These are phyloP conservation scores for Tetraodon nigroviridis DNA, from an alignment of 2,113 vertebrate species.

Conservation along the genomic window DNA sequence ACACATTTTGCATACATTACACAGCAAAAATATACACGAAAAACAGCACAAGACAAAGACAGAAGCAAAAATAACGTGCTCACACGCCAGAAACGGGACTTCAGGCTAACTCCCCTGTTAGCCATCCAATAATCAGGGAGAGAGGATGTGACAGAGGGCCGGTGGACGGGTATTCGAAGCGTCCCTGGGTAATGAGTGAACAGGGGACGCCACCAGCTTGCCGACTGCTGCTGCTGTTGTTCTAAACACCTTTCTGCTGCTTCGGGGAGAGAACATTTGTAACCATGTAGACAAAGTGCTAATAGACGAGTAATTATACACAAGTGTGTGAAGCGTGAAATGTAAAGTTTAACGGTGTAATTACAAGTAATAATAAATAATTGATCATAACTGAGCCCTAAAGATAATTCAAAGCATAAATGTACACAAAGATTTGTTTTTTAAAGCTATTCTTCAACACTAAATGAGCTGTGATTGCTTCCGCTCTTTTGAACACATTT, in stretches of 20 bases:
- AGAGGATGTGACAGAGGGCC: slow-evolving; percentile 30
- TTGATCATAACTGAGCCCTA: neutral
- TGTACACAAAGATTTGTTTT: too few relatives aligned
- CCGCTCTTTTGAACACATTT: too few relatives aligned
- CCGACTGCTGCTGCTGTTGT: slow-evolving; percentile 56
- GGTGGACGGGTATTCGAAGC: slow-evolving; percentile 47
- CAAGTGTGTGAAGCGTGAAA: slow-evolving; percentile 5
- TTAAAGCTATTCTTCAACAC: too few relatives aligned
- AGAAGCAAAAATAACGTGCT: slow-evolving; percentile 10
- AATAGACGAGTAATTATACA: slow-evolving; percentile 44
- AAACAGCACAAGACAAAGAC: slow-evolving; percentile 24
- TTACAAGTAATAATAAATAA: neutral
- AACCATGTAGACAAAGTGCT: slow-evolving; percentile 25
- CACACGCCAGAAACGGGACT: neutral
- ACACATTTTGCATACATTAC: neutral
- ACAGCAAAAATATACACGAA: neutral
- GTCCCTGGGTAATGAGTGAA: slow-evolving; percentile 56
- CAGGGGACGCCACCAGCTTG: slow-evolving; percentile 56
- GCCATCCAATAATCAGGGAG: slow-evolving; percentile 27
- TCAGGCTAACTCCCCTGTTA: neutral
- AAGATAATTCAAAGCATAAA: too few relatives aligned
- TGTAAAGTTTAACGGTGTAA: neutral
- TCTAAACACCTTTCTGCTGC: slow-evolving; percentile 48
- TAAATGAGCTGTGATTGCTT: too few relatives aligned
- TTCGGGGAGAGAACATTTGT: slow-evolving; percentile 15